Percentiles rank a stretch among this genome's conserved stretches.
Evolutionary conservation across 1,140 invertebrate genomes (phyloP).

Genomic region (Battus philenor): DNA sequence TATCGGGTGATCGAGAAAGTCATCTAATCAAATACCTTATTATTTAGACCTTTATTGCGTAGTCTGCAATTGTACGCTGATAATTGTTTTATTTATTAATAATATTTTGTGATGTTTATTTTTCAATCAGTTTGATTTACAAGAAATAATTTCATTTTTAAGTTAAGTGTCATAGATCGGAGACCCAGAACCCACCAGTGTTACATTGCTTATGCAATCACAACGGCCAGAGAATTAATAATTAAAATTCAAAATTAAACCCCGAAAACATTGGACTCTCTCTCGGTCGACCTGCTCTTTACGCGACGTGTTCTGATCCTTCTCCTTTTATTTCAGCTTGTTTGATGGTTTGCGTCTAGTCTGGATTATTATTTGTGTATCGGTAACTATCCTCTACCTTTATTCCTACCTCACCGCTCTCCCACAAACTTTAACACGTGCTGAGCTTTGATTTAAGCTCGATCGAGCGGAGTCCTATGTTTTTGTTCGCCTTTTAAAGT

Average conservation of each 20-base stretch:
- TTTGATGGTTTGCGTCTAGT: conserved; percentile 73
- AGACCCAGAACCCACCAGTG: no score
- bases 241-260: conserved; percentile 48
- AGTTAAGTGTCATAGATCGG: no score
- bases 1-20: no score
- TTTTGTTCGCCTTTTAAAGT: conserved; percentile 41
- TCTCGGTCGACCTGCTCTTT: conserved; percentile 29
- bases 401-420: conserved; percentile 29
- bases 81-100: no score
- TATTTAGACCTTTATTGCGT: no score
- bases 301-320: conserved; percentile 25
- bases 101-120: no score
- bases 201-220: no score
- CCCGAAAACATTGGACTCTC: conserved; percentile 47
- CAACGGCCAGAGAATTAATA: no score
- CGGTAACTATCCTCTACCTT: conserved; percentile 53
- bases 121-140: no score
- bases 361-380: conserved; percentile 54
- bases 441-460: conserved; percentile 19
- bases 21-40: no score
- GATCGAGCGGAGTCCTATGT: conserved; percentile 42
- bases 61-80: no score
- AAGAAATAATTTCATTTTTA: no score
- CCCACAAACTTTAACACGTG: conserved; percentile 47
- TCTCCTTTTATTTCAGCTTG: conserved; percentile 60